A percentile compares a stretch with the other conserved stretches of the same genome.
phyloP scores from a whole-genome alignment of 2,113 vertebrate species.

The Engystomops pustulosus region DNA sequence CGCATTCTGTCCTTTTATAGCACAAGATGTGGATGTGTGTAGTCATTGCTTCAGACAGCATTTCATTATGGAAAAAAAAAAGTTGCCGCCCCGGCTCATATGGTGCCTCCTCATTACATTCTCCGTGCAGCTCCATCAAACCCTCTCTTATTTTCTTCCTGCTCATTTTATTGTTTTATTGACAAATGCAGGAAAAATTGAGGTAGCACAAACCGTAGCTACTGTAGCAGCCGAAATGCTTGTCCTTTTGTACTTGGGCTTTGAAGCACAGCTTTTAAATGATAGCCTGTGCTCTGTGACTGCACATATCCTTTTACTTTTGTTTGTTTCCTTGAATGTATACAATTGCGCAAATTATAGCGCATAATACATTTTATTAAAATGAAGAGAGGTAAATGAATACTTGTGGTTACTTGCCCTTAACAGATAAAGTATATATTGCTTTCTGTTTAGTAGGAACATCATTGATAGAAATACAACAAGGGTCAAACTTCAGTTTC shows the following conservation, averaged over 20 bases:
- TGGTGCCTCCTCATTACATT: constrained; percentile 19
- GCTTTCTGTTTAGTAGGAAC: no score
- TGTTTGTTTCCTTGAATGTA: constrained; percentile 17
- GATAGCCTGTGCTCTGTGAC: constrained; percentile 13
- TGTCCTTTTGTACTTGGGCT: constrained; percentile 47
- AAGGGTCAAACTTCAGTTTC: no score
- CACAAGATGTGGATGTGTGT: constrained; percentile 18
- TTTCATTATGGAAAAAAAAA: constrained; percentile 38
- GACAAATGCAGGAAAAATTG: constrained; percentile 34
- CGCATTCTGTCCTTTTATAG: constrained; percentile 29
- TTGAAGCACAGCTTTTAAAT: constrained; percentile 49
- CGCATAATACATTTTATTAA: background rate
- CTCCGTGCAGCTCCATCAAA: constrained; percentile 1
- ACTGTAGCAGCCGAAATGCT: constrained; percentile 27
- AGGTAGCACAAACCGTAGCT: constrained; percentile 21
- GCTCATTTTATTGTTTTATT: constrained; percentile 28
- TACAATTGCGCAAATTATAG: constrained; percentile 8
- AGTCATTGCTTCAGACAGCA: constrained; percentile 36
- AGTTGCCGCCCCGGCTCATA: constrained; percentile 10
- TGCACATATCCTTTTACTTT: background rate
- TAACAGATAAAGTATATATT: background rate
- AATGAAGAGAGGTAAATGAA: background rate
- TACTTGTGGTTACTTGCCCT: no score
- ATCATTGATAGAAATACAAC: no score
- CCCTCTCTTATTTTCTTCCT: constrained; percentile 30